Percentiles rank a stretch among this genome's conserved stretches.
These are phyloP conservation scores for Aleadryas rufinucha DNA, from an alignment of 2,113 vertebrate genomes.

Conservation along the genomic window DNA sequence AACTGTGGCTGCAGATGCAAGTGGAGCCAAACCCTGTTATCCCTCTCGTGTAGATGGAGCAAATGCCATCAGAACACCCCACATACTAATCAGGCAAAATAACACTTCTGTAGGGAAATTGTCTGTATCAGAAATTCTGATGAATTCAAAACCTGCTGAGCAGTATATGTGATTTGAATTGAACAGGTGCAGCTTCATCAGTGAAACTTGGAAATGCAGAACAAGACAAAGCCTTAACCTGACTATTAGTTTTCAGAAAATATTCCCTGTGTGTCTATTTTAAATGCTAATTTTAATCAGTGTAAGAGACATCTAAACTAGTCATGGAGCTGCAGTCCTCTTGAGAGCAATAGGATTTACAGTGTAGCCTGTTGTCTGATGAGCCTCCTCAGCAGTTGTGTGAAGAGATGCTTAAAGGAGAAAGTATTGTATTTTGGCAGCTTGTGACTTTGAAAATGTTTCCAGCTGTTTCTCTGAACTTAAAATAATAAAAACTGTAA, in stretches of 20 bases:
- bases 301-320: neutral
- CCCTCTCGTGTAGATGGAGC: neutral
- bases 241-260: neutral
- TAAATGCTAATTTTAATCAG: constrained; percentile 45
- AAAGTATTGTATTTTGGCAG: neutral
- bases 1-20: neutral
- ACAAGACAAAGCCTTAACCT: neutral
- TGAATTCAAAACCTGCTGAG: constrained; percentile 9
- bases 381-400: neutral
- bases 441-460: neutral
- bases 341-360: constrained; percentile 4
- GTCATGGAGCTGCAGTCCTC: neutral
- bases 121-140: neutral
- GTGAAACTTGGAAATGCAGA: neutral
- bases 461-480: neutral
- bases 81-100: neutral
- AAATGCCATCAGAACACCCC: neutral
- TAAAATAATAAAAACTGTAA: neutral
- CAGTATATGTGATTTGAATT: neutral
- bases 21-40: neutral
- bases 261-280: neutral
- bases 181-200: neutral
- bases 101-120: neutral
- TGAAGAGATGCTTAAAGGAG: neutral
- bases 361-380: neutral